Percentiles rank a stretch among this genome's conserved stretches.
These are phyloP conservation scores for Varanus salvator DNA, from an alignment of 2,113 vertebrate genomes.

Conservation along the genomic window DNA sequence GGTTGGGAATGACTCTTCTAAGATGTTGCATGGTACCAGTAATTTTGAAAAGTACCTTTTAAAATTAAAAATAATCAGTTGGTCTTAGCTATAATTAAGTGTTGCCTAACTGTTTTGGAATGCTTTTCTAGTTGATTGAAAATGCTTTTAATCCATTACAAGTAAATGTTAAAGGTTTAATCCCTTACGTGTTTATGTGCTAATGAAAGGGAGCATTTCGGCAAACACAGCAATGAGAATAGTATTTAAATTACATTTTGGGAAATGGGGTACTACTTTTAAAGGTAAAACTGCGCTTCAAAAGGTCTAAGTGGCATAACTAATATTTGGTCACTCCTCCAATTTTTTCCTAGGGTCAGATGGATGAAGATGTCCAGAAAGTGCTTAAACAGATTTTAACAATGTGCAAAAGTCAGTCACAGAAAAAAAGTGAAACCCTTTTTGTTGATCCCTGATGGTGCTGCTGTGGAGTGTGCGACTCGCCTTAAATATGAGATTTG, in stretches of 20 bases:
- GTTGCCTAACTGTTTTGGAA: not conserved
- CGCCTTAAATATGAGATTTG: conserved; percentile 62
- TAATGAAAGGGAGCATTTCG: not conserved
- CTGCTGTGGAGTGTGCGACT: conserved; percentile 57
- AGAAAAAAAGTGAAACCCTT: conserved; percentile 87
- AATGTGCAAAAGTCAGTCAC: conserved; percentile 94
- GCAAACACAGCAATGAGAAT: not conserved
- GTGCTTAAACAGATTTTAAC: conserved; percentile 96
- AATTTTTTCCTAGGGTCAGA: conserved; percentile 87
- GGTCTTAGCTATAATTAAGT: too few relatives aligned
- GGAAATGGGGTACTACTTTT: not conserved
- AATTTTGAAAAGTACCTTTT: too few relatives aligned
- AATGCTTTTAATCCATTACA: not conserved
- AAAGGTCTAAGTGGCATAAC: not conserved
- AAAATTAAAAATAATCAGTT: too few relatives aligned
- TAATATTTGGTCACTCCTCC: conserved; percentile 12
- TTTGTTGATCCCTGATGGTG: conserved; percentile 52
- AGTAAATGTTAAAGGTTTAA: not conserved
- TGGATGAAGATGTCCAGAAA: conserved; percentile 99
- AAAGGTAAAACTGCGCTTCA: not conserved
- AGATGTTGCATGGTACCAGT: too few relatives aligned
- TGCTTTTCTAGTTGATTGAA: not conserved
- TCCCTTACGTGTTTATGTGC: not conserved
- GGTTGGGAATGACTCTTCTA: too few relatives aligned
- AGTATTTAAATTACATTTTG: not conserved